Evolutionary conservation across 2,113 vertebrate species (phyloP).

Genomic region (Cochlearius cochlearius): DNA sequence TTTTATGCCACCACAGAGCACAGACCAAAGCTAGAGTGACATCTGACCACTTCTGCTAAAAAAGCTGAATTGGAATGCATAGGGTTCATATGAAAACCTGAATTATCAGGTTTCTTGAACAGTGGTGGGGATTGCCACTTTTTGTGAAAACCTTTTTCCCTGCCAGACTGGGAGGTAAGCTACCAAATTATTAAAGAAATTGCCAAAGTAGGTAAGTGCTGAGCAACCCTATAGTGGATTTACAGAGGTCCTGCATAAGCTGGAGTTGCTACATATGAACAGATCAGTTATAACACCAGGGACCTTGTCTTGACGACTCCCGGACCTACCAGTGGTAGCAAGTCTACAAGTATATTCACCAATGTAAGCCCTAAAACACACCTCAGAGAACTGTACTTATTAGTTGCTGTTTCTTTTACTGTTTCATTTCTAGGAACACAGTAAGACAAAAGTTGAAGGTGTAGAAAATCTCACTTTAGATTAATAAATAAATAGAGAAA

Average conservation of each 20-base stretch:
- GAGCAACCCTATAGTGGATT: not conserved
- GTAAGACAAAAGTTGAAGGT: not conserved
- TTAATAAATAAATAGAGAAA: not conserved
- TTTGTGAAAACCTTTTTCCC: not conserved
- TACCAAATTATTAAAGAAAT: not conserved
- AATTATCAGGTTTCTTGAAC: not conserved
- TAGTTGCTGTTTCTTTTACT: not conserved
- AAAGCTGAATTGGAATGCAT: not conserved
- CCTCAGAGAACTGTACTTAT: not conserved
- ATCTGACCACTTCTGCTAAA: not conserved
- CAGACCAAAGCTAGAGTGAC: not conserved
- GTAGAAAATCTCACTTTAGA: not conserved
- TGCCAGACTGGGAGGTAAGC: not conserved
- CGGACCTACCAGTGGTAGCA: not conserved
- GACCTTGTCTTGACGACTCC: not conserved
- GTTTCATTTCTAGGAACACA: not conserved
- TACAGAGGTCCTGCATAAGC: not conserved
- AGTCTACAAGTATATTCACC: not conserved
- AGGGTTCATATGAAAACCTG: not conserved
- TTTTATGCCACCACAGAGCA: not conserved
- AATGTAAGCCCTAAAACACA: not conserved
- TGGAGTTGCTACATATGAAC: not conserved
- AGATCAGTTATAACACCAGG: not conserved
- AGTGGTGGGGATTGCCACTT: not conserved
- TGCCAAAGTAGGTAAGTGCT: not conserved